A percentile compares a stretch with the other conserved stretches of the same genome.
Conservation (phyloP, 2,797 vertebrate genomes). For the Hoplostethus atlanticus region DNA sequence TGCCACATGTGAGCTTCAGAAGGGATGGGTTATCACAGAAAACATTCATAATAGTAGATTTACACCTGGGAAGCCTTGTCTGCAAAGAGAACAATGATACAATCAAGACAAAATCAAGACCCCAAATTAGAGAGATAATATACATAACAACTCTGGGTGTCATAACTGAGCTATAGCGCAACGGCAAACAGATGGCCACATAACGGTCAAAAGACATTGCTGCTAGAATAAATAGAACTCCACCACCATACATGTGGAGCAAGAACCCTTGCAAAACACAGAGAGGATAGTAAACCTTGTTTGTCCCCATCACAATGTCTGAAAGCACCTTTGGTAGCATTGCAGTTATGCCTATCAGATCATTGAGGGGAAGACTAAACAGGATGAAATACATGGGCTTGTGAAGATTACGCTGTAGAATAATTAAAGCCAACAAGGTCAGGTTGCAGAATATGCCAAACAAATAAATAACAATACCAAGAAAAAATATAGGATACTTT, state of each 20-base stretch:
- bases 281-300: slow-evolving; percentile 71
- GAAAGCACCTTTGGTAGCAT: slow-evolving; percentile 81
- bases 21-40: slow-evolving; percentile 85
- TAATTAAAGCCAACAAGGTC: slow-evolving; percentile 76
- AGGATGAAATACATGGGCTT: slow-evolving; percentile 83
- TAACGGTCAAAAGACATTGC: slow-evolving; percentile 85
- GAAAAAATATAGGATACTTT: slow-evolving; percentile 79
- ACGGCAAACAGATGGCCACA: slow-evolving; percentile 82
- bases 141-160: slow-evolving; percentile 58
- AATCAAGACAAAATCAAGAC: slow-evolving; percentile 76
- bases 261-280: slow-evolving; percentile 84
- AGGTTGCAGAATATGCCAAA: slow-evolving; percentile 77
- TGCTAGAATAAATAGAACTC: slow-evolving; percentile 81
- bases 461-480: slow-evolving; percentile 72
- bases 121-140: slow-evolving; percentile 77
- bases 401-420: slow-evolving; percentile 75
- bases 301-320: slow-evolving; percentile 69
- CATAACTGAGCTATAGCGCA: slow-evolving; percentile 78
- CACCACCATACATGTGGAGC: slow-evolving; percentile 83
- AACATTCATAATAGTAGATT: slow-evolving; percentile 72
- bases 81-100: slow-evolving; percentile 76
- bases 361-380: slow-evolving; percentile 79
- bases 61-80: slow-evolving; percentile 72
- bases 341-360: slow-evolving; percentile 76
- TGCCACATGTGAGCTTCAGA: slow-evolving; percentile 78